Percentiles rank a stretch among this genome's conserved stretches.
Evolutionary conservation across 2,113 vertebrate species (phyloP).

Genomic region (Eudyptes chrysolophus): DNA sequence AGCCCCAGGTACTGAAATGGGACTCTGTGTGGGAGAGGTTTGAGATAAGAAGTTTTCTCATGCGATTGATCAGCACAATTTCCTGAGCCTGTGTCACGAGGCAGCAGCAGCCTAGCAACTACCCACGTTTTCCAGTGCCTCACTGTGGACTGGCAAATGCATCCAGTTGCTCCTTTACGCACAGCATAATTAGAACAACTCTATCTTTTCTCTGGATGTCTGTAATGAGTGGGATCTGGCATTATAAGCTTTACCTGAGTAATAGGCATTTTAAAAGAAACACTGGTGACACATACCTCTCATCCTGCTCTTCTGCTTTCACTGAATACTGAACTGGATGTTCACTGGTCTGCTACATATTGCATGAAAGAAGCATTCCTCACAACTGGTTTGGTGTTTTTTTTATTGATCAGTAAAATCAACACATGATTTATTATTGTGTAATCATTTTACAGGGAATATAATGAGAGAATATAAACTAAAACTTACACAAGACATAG

Average conservation of each 20-base stretch:
- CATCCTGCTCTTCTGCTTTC: not conserved
- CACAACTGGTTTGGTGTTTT: not conserved
- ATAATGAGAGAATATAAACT: not conserved
- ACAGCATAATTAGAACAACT: not conserved
- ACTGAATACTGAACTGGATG: not conserved
- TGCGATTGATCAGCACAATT: not conserved
- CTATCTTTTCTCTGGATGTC: not conserved
- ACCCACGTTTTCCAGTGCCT: not conserved
- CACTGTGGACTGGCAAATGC: not conserved
- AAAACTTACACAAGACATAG: not conserved
- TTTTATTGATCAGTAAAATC: not conserved
- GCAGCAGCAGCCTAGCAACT: conserved; percentile 24
- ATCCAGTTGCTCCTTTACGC: not conserved
- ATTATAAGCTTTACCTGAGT: not conserved
- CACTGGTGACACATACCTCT: not conserved
- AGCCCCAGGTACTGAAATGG: not conserved
- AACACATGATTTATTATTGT: not conserved
- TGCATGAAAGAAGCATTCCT: not conserved
- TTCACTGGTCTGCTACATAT: not conserved
- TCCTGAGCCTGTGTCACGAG: not conserved
- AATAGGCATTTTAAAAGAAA: not conserved
- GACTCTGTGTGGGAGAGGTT: conserved; percentile 7
- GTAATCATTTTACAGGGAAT: not conserved
- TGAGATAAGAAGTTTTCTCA: conserved; percentile 8
- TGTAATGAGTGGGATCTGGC: not conserved